Evolutionary conservation across 2,797 vertebrate species (phyloP).

Genomic region (Sebastes kiyomatsui): DNA sequence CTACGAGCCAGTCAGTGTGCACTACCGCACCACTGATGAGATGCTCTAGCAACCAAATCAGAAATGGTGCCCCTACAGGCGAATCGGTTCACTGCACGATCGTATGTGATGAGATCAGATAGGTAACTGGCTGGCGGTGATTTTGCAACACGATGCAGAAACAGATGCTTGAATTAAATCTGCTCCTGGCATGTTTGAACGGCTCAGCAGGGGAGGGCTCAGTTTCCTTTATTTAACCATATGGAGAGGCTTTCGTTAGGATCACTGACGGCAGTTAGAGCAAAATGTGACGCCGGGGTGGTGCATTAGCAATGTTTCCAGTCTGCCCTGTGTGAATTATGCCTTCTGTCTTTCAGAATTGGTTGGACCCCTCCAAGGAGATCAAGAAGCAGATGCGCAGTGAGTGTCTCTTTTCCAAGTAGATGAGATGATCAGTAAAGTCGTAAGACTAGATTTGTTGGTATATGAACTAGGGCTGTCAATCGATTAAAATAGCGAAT

Average conservation of each 20-base stretch:
- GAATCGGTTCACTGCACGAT: conserved; percentile 21
- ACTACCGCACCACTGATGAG: neutral
- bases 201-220: conserved; percentile 45
- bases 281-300: conserved; percentile 51
- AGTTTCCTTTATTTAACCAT: conserved; percentile 64
- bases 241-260: conserved; percentile 69
- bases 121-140: conserved; percentile 29
- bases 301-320: conserved; percentile 41
- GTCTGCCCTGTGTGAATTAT: conserved; percentile 55
- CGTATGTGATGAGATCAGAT: conserved; percentile 32
- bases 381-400: conserved; percentile 99
- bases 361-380: conserved; percentile 98
- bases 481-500: too few relatives aligned
- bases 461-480: neutral
- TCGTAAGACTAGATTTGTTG: neutral
- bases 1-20: neutral
- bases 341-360: conserved; percentile 89
- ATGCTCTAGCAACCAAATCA: neutral
- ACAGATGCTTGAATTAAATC: conserved; percentile 64
- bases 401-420: conserved; percentile 81
- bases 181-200: conserved; percentile 19
- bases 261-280: conserved; percentile 63
- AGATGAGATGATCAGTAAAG: neutral
- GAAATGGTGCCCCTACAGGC: conserved; percentile 26
- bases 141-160: conserved; percentile 41